These are phyloP conservation scores for Malachius bipustulatus DNA, from an alignment of 2,888 invertebrate genomes.

Conservation along the genomic window DNA sequence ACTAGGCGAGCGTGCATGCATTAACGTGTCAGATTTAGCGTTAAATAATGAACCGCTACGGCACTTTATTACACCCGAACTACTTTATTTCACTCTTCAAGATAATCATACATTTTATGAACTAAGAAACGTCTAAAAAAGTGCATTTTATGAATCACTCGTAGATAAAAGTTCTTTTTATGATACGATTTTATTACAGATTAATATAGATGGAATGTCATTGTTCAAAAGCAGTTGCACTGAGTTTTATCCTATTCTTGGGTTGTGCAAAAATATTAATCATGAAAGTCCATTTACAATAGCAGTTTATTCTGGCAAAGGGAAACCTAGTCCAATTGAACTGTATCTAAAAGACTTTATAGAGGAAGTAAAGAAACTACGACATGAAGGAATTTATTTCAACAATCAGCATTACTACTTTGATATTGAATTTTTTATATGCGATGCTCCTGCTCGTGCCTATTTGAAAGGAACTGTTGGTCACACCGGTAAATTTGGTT, in stretches of 20 bases:
- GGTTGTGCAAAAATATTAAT: slow-evolving; percentile 2
- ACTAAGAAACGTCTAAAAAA: too few species aligned
- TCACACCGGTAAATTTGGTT: background rate
- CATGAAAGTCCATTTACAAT: background rate
- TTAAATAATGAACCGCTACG: too few species aligned
- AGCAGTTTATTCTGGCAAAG: background rate
- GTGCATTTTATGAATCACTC: too few species aligned
- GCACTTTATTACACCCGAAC: too few species aligned
- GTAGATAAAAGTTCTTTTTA: too few species aligned
- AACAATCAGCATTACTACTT: background rate
- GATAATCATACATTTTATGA: too few species aligned
- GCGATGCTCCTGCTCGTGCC: slow-evolving; percentile 2
- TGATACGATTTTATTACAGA: background rate
- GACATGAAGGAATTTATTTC: background rate
- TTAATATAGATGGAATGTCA: background rate
- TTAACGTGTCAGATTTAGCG: too few species aligned
- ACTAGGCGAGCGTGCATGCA: too few species aligned
- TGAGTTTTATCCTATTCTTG: slow-evolving; percentile 1
- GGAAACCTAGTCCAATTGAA: background rate
- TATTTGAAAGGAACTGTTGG: background rate
- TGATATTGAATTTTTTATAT: background rate
- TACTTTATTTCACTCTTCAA: too few species aligned
- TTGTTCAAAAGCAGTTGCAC: slow-evolving; percentile 1
- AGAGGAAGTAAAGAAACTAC: background rate
- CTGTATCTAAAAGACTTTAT: slow-evolving; percentile 1